Evolutionary conservation across 2,888 invertebrate genomes (phyloP), one percentile per base, ranked within the genome.

Genomic region (Apotomis turbidana): DNA sequence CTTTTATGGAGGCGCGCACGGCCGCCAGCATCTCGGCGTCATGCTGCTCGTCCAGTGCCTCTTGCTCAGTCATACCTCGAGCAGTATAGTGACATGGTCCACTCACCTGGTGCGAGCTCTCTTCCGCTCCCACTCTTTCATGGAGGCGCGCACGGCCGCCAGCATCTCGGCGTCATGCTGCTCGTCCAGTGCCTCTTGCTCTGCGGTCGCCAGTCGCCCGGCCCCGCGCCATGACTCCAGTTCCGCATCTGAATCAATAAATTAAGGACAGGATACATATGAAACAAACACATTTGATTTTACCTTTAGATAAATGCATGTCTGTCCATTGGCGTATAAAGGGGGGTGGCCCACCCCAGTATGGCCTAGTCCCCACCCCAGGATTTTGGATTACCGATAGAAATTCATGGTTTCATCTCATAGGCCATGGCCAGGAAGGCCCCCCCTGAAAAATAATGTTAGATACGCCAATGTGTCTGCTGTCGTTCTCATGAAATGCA

Each of bases 101-200:
- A 6, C 41, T 41, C 85, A 94, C 93, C 94, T 94, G 71, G 95
- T 95, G 70, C 94, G 88, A 52, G 93, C 86, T 79, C 90, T 90
- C 76, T 91, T 94, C 74, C 89, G 86, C 79, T 95, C 94, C 96
- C 97, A 97, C 83, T 96, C 95, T 61, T 93, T 93, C 94, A 97
- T 95, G 71, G 97, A 97, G 61, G 94, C 92, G 70, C 95, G 94
- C 57, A 97, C 96, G 12, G 97, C 96, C 58, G 94, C 94, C 79
- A 96, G 94, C 61, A 97, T 94, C 85, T 96, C 95, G 3, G 94
- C 94, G 84, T 97, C 97, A 81, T 95, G 93, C 27, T 93, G 87
- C 87, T 97, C 97, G 88, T 97, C 97, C 81, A 95, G 90, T 38
- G 94, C 94, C 87, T 97, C 97, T 88, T 95, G 95, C 75, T 94